A percentile compares a stretch with the other conserved stretches of the same genome.
phyloP scores from a whole-genome alignment of 2,888 invertebrate genomes.

The Chloroclysta siterata region DNA sequence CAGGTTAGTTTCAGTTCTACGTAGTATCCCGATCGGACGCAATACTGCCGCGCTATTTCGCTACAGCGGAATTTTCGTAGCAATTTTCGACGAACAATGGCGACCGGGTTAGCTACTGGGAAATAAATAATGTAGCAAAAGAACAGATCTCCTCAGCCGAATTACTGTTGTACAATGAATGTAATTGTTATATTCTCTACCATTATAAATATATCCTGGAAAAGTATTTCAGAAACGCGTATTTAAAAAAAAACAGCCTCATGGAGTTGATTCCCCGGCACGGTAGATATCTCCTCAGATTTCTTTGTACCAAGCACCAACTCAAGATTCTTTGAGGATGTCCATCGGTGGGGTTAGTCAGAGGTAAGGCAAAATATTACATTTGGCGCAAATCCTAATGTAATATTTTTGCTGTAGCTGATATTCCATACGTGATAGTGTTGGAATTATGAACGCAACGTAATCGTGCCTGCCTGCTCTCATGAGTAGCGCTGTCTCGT shows the following conservation, averaged over 20 bases:
- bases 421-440: too few species aligned
- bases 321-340: too few species aligned
- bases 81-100: conserved; percentile 36
- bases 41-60: conserved; percentile 18
- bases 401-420: too few species aligned
- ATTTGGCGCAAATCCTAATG: too few species aligned
- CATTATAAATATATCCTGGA: conserved; percentile 9
- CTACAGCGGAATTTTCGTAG: conserved; percentile 35
- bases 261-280: too few species aligned
- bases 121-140: conserved; percentile 18
- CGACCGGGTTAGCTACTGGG: conserved; percentile 15
- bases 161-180: conserved; percentile 8
- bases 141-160: conserved; percentile 11
- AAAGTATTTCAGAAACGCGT: conserved; percentile 1
- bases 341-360: too few species aligned
- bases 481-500: too few species aligned
- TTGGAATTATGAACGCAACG: too few species aligned
- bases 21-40: not conserved
- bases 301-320: too few species aligned
- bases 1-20: conserved; percentile 24
- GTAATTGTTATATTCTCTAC: conserved; percentile 7
- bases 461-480: too few species aligned
- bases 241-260: not conserved
- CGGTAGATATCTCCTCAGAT: too few species aligned
- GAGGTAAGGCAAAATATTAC: too few species aligned